Evolutionary conservation across 2,113 vertebrate genomes (phyloP).

Genomic region (Cryptomyrus ogoouensis): DNA sequence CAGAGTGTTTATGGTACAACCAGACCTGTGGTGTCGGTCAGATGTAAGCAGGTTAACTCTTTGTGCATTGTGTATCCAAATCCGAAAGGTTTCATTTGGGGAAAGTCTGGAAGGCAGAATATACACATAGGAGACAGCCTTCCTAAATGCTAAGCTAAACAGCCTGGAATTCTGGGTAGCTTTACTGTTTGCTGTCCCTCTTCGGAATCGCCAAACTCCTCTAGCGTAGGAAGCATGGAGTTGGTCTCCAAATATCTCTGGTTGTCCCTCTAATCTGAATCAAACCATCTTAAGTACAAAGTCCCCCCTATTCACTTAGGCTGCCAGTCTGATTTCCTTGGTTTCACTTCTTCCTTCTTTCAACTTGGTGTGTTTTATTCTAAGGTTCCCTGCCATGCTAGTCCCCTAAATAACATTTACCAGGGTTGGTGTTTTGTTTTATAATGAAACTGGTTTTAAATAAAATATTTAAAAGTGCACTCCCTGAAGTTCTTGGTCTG

Average conservation of each 20-base stretch:
- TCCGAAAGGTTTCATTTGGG: background rate
- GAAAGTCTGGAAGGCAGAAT: background rate
- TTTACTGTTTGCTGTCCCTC: background rate
- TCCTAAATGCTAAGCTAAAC: background rate
- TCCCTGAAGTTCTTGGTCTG: background rate
- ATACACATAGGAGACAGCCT: background rate
- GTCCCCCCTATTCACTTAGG: background rate
- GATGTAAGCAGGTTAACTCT: background rate
- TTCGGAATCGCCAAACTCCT: background rate
- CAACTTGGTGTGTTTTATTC: background rate
- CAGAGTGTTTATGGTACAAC: background rate
- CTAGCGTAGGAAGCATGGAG: background rate
- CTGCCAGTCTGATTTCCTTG: background rate
- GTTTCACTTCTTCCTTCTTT: background rate
- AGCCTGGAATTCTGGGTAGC: background rate
- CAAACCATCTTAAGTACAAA: background rate
- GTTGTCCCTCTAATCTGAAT: background rate
- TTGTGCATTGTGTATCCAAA: background rate
- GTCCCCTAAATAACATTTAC: background rate
- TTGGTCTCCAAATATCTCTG: background rate
- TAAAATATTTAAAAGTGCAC: conserved; percentile 27
- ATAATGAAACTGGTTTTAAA: conserved; percentile 35
- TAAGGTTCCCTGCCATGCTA: background rate
- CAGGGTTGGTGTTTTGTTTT: conserved; percentile 1
- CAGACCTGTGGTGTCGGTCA: background rate